Conservation (phyloP, 2,888 invertebrate genomes). For the Elysia crispata region DNA sequence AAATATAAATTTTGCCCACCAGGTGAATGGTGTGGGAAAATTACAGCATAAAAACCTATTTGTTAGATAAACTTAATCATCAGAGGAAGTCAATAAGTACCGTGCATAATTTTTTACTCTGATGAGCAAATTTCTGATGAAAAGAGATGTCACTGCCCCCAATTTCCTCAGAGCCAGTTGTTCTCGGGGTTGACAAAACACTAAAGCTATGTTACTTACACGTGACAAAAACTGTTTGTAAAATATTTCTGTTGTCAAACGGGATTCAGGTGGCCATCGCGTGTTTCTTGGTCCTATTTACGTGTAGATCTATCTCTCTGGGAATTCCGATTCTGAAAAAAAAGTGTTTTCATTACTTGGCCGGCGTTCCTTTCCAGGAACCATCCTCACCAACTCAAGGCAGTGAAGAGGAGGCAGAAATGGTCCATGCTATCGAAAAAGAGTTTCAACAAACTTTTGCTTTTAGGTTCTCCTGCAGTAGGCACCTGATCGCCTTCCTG, state of each 20-base stretch:
- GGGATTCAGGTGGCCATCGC: neutral
- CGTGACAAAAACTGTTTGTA: neutral
- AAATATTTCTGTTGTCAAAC: slow-evolving; percentile 16
- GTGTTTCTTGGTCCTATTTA: slow-evolving; percentile 19
- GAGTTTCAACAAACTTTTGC: neutral
- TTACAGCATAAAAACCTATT: too few relatives aligned
- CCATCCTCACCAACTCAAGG: slow-evolving; percentile 20
- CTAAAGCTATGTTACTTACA: neutral
- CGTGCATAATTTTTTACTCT: slow-evolving; percentile 18
- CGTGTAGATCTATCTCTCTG: too few relatives aligned
- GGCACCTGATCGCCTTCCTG: slow-evolving; percentile 11
- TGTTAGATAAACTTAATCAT: too few relatives aligned
- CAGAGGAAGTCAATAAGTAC: slow-evolving; percentile 16
- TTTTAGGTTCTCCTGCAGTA: slow-evolving; percentile 6
- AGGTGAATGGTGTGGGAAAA: too few relatives aligned
- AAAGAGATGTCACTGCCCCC: neutral
- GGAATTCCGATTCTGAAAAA: neutral
- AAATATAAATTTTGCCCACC: too few relatives aligned
- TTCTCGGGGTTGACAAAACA: slow-evolving; percentile 27
- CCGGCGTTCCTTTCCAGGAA: neutral
- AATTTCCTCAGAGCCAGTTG: neutral
- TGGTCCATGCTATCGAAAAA: slow-evolving; percentile 6
- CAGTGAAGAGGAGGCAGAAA: too few relatives aligned
- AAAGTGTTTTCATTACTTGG: slow-evolving; percentile 11
- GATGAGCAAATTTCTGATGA: slow-evolving; percentile 25